Evolutionary conservation across 2,888 invertebrate species (phyloP), one percentile per base, ranked within the genome.

Genomic region (Himalopsyche anomala): DNA sequence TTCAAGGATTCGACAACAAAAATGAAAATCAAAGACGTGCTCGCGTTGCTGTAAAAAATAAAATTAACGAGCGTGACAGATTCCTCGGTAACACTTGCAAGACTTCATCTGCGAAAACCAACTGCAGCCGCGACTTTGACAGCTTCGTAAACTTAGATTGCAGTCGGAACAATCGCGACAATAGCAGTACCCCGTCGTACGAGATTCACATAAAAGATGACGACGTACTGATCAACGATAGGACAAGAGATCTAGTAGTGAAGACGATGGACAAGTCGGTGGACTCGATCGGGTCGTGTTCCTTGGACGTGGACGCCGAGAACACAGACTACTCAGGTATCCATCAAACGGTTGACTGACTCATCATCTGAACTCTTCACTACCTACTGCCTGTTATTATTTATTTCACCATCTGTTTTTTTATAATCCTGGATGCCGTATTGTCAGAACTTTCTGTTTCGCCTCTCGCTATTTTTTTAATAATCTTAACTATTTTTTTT

Each of bases 241-340:
- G 91, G 85, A 89, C 90, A 0, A 93, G 92, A 88, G 91, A 92
- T 80, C 89, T 93, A 81, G 92, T 92, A 5, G 93, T 93, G 9
- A 93, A 94, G 92, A 93, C 92, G 88, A 96, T 96, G 96, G 96
- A 96, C 92, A 94, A 95, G 89, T 96, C 96, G 42, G 94, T 96
- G 92, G 97, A 97, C 92, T 97, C 97, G 85, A 97, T 97, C 90
- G 97, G 97, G 90, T 96, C 96, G 93, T 97, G 97, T 92, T 97
- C 97, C 89, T 93, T 97, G 90, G 97, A 97, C 92, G 96, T 96
- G 91, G 97, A 97, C 90, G 96, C 95, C 86, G 92, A 90, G 92
- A 95, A 95, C 90, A 95, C 95, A 87, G 95, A 96, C 90, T 94
- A 95, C 90, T 95, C 95, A 95, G 96, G 96, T 96, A 95, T 93